Conservation (phyloP, 2,888 invertebrate genomes). For the Ectemnius cavifrons region DNA sequence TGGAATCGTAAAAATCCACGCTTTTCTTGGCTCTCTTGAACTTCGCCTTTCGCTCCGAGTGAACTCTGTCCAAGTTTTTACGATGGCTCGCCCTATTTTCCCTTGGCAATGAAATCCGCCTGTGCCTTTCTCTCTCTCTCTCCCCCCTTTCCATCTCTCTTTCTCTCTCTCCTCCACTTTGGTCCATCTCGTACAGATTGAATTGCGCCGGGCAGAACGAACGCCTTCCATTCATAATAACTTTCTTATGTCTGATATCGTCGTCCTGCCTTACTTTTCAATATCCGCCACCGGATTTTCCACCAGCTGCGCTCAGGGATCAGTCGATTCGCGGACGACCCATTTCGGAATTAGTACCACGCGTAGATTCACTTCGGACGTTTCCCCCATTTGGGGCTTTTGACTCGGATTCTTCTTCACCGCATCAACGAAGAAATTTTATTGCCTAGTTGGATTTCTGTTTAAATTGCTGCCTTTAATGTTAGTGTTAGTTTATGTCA, state of each 20-base stretch:
- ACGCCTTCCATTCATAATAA: conserved; percentile 43
- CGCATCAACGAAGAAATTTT: no score
- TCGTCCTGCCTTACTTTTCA: conserved; percentile 16
- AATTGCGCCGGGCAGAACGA: background rate
- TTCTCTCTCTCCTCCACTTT: background rate
- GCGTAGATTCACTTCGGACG: no score
- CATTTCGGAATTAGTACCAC: no score
- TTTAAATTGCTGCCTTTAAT: no score
- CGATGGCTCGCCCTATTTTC: conserved; percentile 37
- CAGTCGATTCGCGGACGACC: no score
- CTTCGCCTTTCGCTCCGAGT: conserved; percentile 14
- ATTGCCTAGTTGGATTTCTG: no score
- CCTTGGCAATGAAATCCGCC: conserved; percentile 43
- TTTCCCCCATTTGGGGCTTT: no score
- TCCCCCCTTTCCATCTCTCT: background rate
- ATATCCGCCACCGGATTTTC: conserved; percentile 3
- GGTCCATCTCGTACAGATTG: conserved; percentile 3
- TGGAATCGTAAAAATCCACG: conserved; percentile 46
- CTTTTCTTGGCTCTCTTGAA: conserved; percentile 19
- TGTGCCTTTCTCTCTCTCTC: conserved; percentile 28
- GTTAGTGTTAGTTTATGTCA: no score
- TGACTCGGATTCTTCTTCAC: no score
- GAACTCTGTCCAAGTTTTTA: conserved; percentile 50
- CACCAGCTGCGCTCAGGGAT: background rate
- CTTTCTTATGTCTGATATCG: conserved; percentile 13